Evolutionary conservation across 1,140 invertebrate species (phyloP).

Genomic region (Drosophila seguyi): DNA sequence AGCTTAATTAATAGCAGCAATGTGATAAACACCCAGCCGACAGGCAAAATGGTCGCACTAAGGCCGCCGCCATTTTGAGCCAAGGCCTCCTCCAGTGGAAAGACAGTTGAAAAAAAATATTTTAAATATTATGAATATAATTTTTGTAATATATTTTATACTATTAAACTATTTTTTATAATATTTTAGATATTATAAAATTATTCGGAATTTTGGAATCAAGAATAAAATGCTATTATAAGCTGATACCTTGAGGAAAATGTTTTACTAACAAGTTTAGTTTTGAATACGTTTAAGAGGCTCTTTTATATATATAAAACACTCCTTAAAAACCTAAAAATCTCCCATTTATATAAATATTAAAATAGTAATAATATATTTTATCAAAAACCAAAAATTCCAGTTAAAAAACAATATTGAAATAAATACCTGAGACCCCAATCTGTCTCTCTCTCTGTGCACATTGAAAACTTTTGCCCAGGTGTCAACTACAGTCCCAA

Average conservation of each 20-base stretch:
- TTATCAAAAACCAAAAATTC: background rate
- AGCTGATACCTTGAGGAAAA: background rate
- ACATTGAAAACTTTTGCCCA: constrained; percentile 60
- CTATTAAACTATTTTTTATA: too few species aligned
- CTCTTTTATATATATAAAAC: background rate
- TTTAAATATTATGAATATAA: background rate
- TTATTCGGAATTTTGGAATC: too few species aligned
- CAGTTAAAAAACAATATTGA: background rate
- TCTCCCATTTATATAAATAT: too few species aligned
- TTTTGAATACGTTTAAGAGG: background rate
- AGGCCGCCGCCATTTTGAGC: constrained; percentile 73
- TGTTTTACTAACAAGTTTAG: background rate
- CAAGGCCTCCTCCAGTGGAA: background rate
- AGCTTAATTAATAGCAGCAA: constrained; percentile 85
- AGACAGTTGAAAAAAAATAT: constrained; percentile 3
- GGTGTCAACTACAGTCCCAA: constrained; percentile 73
- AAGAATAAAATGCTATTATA: background rate
- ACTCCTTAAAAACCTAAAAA: background rate
- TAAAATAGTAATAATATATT: background rate
- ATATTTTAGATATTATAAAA: background rate
- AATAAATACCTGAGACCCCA: background rate
- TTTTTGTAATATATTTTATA: too few species aligned
- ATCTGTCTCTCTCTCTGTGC: background rate
- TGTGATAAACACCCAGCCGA: constrained; percentile 82
- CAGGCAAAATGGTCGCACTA: constrained; percentile 67